Conservation (phyloP, 2,797 vertebrate genomes). For the Botia kubotai region DNA sequence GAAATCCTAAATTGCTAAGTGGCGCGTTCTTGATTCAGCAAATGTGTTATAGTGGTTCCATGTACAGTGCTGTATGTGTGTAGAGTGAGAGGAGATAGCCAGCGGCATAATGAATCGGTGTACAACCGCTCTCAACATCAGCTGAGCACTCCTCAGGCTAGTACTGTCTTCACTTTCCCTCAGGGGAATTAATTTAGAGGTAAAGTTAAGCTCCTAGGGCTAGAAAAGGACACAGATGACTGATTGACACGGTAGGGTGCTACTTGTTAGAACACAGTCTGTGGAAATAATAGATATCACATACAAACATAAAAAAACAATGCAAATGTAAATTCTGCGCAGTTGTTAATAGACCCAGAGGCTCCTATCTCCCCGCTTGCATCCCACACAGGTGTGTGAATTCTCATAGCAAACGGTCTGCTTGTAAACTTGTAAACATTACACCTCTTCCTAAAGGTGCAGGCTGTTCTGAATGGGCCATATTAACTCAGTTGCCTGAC, state of each 20-base stretch:
- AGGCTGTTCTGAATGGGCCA: no score
- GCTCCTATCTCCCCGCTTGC: background rate
- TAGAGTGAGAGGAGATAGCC: background rate
- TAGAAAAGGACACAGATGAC: constrained; percentile 61
- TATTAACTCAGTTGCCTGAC: no score
- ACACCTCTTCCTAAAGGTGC: background rate
- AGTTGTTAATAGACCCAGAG: constrained; percentile 9
- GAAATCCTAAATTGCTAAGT: background rate
- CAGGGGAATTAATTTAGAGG: constrained; percentile 66
- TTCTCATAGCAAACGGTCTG: constrained; percentile 15
- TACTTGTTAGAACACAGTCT: constrained; percentile 49
- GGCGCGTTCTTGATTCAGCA: constrained; percentile 7
- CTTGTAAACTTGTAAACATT: constrained; percentile 20
- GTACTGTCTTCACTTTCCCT: constrained; percentile 44
- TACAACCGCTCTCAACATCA: background rate
- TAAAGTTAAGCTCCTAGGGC: constrained; percentile 60
- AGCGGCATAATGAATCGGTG: background rate
- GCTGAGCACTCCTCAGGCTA: constrained; percentile 13
- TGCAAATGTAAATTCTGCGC: constrained; percentile 1
- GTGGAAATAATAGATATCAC: background rate
- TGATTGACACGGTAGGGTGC: constrained; percentile 64
- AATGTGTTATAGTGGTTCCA: background rate
- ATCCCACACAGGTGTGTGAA: constrained; percentile 17
- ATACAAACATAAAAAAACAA: constrained; percentile 3
- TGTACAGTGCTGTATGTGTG: background rate